phyloP scores from a whole-genome alignment of 2,113 vertebrate species.

The Callochromis pleurospilus region DNA sequence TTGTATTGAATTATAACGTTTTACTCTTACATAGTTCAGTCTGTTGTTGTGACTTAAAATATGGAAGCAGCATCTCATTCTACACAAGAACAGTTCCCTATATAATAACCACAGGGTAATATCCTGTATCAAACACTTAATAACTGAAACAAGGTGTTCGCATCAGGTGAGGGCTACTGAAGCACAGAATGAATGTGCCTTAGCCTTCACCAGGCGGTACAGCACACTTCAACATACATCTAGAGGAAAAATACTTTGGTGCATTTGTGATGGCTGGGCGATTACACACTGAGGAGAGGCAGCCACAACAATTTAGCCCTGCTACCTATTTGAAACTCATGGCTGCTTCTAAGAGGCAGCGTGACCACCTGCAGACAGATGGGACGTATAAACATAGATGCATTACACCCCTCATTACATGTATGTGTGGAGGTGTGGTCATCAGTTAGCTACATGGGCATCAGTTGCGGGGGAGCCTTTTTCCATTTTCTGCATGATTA shows the following conservation, averaged over 20 bases:
- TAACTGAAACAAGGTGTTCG: constrained; percentile 1
- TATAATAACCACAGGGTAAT: background rate
- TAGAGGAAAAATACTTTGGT: constrained; percentile 1
- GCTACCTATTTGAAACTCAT: constrained; percentile 53
- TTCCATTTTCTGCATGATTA: constrained; percentile 73
- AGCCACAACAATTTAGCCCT: background rate
- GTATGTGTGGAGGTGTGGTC: constrained; percentile 3
- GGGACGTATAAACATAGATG: constrained; percentile 49
- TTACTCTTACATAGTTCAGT: background rate
- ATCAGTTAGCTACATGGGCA: constrained; percentile 23
- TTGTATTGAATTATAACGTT: background rate
- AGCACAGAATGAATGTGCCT: constrained; percentile 7
- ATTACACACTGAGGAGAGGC: constrained; percentile 10
- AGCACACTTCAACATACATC: constrained; percentile 28
- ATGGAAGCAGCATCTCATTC: background rate
- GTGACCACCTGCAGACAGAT: constrained; percentile 65
- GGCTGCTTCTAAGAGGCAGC: constrained; percentile 41
- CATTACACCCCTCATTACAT: constrained; percentile 12
- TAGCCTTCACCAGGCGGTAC: constrained; percentile 9
- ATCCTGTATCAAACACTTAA: background rate
- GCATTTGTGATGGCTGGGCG: constrained; percentile 34
- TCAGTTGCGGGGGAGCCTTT: constrained; percentile 48
- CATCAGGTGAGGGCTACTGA: background rate
- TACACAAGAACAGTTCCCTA: background rate
- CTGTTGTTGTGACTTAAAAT: background rate